Evolutionary conservation across 2,797 vertebrate species (phyloP).

Genomic region (Peromyscus eremicus): DNA sequence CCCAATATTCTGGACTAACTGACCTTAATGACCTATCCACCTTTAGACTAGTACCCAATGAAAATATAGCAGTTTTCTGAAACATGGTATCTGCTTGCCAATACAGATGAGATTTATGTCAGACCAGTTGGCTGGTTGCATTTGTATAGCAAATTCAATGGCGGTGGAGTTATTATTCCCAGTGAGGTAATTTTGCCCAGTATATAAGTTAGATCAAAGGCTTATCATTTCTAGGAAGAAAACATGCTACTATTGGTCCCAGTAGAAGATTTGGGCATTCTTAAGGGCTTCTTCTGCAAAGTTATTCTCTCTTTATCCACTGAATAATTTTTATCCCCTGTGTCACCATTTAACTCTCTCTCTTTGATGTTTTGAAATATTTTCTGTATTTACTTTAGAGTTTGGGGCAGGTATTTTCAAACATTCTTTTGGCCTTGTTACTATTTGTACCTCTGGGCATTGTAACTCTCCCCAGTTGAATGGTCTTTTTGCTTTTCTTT

Average conservation of each 20-base stretch:
- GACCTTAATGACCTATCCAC: no score
- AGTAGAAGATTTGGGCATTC: not conserved
- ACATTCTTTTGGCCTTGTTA: not conserved
- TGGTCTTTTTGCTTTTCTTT: not conserved
- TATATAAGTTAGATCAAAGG: not conserved
- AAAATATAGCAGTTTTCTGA: not conserved
- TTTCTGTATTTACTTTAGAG: not conserved
- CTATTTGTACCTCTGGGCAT: not conserved
- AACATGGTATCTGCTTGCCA: not conserved
- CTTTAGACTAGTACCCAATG: not conserved
- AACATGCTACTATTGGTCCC: not conserved
- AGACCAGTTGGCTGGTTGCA: accelerated
- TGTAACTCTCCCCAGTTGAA: not conserved
- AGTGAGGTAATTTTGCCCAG: not conserved
- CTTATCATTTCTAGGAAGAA: not conserved
- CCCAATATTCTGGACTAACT: not conserved
- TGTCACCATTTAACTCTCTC: not conserved
- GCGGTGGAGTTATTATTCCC: not conserved
- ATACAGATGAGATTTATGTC: not conserved
- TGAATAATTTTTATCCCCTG: not conserved
- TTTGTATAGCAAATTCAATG: not conserved
- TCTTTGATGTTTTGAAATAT: not conserved
- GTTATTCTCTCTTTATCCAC: not conserved
- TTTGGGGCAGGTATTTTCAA: not conserved
- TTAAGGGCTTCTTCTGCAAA: not conserved